phyloP scores from a whole-genome alignment of 2,888 invertebrate species.

The Cryptus viduatorius region DNA sequence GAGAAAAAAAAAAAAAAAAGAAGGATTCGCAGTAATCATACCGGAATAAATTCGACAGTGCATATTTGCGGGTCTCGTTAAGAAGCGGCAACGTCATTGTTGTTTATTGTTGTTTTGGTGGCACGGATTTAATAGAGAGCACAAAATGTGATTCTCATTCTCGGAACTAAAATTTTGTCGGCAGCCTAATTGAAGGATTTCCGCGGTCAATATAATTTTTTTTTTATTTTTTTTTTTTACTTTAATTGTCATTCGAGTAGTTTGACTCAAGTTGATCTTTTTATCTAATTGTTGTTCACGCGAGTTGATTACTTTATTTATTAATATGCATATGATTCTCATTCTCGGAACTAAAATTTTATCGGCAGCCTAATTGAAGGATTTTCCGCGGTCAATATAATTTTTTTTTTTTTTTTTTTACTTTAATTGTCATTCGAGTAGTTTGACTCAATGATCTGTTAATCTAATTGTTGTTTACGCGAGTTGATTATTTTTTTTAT shows the following conservation, averaged over 20 bases:
- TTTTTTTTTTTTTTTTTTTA: too few species aligned
- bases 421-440: too few species aligned
- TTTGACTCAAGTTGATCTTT: not conserved
- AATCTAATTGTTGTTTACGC: not conserved
- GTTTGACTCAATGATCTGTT: not conserved
- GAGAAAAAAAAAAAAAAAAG: not conserved
- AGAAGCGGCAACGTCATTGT: not conserved
- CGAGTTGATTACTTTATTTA: too few species aligned
- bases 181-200: not conserved
- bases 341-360: not conserved
- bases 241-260: too few species aligned
- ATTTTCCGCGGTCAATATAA: not conserved
- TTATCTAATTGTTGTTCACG: not conserved
- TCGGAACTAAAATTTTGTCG: not conserved
- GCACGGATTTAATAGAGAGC: not conserved
- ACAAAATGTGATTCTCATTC: not conserved
- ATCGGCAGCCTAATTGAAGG: not conserved
- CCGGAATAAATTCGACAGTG: not conserved
- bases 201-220: not conserved
- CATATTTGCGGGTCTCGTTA: not conserved
- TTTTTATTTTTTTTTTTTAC: not conserved
- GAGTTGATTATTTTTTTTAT: too few species aligned
- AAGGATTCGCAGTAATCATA: not conserved
- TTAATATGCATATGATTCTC: not conserved
- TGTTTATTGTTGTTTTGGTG: not conserved